Evolutionary conservation across 2,888 invertebrate species (phyloP).

Genomic region (Aphodius sticticus): DNA sequence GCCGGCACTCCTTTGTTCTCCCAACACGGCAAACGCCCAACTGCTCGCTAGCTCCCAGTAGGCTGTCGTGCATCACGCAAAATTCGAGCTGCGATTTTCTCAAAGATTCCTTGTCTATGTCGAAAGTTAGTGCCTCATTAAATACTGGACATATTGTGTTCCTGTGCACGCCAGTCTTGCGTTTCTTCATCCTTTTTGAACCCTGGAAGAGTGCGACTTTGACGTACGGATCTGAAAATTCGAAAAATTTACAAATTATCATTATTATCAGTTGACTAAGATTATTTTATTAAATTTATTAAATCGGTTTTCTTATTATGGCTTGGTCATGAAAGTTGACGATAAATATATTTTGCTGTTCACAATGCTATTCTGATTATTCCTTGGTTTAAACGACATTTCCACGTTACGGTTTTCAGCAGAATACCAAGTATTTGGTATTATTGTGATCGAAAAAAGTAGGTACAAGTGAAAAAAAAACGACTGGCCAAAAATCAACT

Average conservation of each 20-base stretch:
- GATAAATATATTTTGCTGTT: too few relatives aligned
- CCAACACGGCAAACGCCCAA: slow-evolving; percentile 64
- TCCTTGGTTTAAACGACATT: too few relatives aligned
- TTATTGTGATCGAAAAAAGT: too few relatives aligned
- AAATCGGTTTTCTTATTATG: too few relatives aligned
- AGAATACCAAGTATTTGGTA: too few relatives aligned
- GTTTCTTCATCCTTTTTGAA: slow-evolving; percentile 62
- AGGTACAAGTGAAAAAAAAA: too few relatives aligned
- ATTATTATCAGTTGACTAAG: background rate
- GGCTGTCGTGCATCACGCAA: slow-evolving; percentile 68
- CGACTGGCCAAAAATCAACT: too few relatives aligned
- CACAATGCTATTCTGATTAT: too few relatives aligned
- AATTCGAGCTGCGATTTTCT: slow-evolving; percentile 67
- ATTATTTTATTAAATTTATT: too few relatives aligned
- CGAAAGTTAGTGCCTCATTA: slow-evolving; percentile 64
- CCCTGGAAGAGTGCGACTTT: slow-evolving; percentile 61
- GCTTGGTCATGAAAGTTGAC: too few relatives aligned
- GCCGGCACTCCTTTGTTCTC: slow-evolving; percentile 57
- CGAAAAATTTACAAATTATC: background rate
- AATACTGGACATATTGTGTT: slow-evolving; percentile 63
- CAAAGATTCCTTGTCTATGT: slow-evolving; percentile 63
- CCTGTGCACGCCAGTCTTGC: slow-evolving; percentile 62
- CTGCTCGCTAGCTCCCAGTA: slow-evolving; percentile 67
- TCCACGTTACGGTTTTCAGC: too few relatives aligned
- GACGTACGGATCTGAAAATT: slow-evolving; percentile 60